Conservation (phyloP, 1,140 invertebrate genomes). For the Chrysopa pallens region DNA sequence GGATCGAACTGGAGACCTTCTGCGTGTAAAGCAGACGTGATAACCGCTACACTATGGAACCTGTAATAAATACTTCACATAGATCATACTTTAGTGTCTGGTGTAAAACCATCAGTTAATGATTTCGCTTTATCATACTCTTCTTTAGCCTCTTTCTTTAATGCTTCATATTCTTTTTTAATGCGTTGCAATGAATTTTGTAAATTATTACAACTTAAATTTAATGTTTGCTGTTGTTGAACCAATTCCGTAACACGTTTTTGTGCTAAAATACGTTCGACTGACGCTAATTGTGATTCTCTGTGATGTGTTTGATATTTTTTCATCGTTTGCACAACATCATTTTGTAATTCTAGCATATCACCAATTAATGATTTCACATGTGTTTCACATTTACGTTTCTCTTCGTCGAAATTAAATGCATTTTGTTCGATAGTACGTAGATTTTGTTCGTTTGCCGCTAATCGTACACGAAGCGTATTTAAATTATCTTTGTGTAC, state of each 20-base stretch:
- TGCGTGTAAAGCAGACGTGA: too few relatives aligned
- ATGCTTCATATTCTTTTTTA: constrained; percentile 14
- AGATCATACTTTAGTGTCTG: constrained; percentile 26
- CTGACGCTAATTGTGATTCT: neutral
- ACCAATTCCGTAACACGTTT: constrained; percentile 17
- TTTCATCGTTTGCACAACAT: neutral
- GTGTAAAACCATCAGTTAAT: constrained; percentile 27
- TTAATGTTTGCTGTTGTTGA: constrained; percentile 13
- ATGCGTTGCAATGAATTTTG: constrained; percentile 16
- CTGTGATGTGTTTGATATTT: neutral
- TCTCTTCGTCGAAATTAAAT: too few relatives aligned
- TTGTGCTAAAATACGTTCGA: neutral
- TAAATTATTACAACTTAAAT: constrained; percentile 6
- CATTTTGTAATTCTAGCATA: neutral
- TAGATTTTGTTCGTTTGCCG: neutral
- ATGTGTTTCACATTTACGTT: too few relatives aligned
- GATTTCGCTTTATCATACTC: constrained; percentile 17
- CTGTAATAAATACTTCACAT: too few relatives aligned
- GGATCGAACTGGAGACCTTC: too few relatives aligned
- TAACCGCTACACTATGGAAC: too few relatives aligned
- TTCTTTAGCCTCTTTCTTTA: constrained; percentile 17
- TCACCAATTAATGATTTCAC: neutral
- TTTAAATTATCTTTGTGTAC: neutral
- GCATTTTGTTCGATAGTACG: too few relatives aligned
- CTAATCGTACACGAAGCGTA: neutral